Percentiles rank a stretch among this genome's conserved stretches.
phyloP scores from a whole-genome alignment of 2,797 vertebrate species.

The Sebastolobus alascanus region DNA sequence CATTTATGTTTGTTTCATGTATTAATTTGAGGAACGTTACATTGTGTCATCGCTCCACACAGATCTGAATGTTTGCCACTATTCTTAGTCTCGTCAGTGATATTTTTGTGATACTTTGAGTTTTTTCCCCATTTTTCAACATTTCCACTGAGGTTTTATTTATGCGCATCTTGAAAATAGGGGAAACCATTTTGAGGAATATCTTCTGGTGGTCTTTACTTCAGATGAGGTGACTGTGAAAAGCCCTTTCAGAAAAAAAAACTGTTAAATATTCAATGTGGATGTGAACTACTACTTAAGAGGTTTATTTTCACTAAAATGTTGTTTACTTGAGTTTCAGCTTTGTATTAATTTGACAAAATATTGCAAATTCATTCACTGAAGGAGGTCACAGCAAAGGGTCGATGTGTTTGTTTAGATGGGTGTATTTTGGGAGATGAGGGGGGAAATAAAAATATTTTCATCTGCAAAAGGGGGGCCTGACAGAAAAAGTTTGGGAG shows the following conservation, averaged over 20 bases:
- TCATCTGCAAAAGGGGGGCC: not conserved
- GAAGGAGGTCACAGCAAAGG: not conserved
- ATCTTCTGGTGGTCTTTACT: not conserved
- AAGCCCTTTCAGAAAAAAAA: not conserved
- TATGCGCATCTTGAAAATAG: not conserved
- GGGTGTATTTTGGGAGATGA: not conserved
- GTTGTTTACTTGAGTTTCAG: not conserved
- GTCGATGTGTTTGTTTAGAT: not conserved
- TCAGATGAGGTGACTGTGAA: not conserved
- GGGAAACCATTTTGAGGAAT: not conserved
- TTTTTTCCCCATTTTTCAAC: not conserved
- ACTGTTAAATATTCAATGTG: not conserved
- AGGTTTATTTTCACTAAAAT: not conserved
- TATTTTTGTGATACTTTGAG: not conserved
- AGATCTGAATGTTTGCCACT: too few species aligned
- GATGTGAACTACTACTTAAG: not conserved
- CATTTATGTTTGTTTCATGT: too few species aligned
- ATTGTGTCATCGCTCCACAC: too few species aligned
- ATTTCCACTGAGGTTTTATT: not conserved
- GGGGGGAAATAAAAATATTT: not conserved
- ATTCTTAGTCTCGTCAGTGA: too few species aligned
- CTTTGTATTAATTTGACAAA: not conserved
- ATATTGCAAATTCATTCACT: not conserved
- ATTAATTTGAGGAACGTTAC: too few species aligned
- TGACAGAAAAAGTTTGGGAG: not conserved